Evolutionary conservation across 64 coral and sea anemone genomes (phyloP).

Genomic region (Montipora foliosa): DNA sequence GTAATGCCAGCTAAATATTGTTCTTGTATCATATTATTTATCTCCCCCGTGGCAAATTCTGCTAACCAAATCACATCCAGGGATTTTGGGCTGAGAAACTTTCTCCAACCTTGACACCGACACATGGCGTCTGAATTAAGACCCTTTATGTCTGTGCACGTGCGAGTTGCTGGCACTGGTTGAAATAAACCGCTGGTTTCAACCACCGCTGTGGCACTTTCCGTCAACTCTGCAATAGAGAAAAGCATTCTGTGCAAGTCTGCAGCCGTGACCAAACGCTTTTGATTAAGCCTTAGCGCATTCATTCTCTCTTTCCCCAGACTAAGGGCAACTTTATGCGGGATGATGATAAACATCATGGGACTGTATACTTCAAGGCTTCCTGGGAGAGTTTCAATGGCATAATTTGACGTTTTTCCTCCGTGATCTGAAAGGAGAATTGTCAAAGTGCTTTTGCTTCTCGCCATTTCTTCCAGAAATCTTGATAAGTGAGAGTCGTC

Average conservation of each 20-base stretch:
- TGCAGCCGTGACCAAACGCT: conserved; percentile 74
- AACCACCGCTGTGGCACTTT: neutral
- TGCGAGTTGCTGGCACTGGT: conserved; percentile 76
- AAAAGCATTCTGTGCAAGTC: conserved; percentile 75
- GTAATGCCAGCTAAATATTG: conserved; percentile 59
- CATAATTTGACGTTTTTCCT: conserved; percentile 81
- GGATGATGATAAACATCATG: conserved; percentile 96
- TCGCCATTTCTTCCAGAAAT: conserved; percentile 68
- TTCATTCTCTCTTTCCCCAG: conserved; percentile 79
- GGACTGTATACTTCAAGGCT: conserved; percentile 88
- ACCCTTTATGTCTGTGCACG: conserved; percentile 84
- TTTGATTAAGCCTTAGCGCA: conserved; percentile 78
- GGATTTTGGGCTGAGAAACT: conserved; percentile 59
- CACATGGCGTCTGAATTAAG: conserved; percentile 79
- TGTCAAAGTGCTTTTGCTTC: conserved; percentile 77
- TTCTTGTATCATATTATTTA: conserved; percentile 84
- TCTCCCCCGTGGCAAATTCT: conserved; percentile 83
- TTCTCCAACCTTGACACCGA: conserved; percentile 84
- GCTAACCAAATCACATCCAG: conserved; percentile 78
- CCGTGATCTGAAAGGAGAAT: conserved; percentile 95
- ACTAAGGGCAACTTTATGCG: conserved; percentile 73
- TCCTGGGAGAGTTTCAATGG: conserved; percentile 74
- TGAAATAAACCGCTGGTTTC: conserved; percentile 65
- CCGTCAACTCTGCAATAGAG: conserved; percentile 32
- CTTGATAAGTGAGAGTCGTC: conserved; percentile 79